Base-by-base conservation (phyloP, 2,888 invertebrate genomes). In the Pherbina coryleti region DNA sequence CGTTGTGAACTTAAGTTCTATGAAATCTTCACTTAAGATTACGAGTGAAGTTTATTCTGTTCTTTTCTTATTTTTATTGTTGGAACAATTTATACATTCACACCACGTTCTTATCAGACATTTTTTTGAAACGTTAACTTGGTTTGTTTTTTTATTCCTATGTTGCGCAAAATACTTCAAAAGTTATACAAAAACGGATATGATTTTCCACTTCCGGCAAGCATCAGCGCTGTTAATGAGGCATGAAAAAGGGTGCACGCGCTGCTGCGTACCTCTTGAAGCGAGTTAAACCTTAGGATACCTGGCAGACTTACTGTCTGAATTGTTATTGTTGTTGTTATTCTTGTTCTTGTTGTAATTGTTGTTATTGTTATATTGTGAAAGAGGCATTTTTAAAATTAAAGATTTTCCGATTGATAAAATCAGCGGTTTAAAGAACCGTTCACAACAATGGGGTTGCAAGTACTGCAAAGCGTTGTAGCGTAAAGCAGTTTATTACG, bases 171-270 rank as follows among this genome's bases (percentile, higher is more conserved):
- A 44, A 67, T 55, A 55, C 31, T 71, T 71, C 53, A 17, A n/a
- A 71, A 51, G 55, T 31, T 28, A 14, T 71, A 19, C n/a, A n/a
- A 31, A 53, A 71, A 53, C 53, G 70, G 53, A 53, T 53, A 53
- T 53, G 53, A 55, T 53, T 70, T 71, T 71, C 70, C 70, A 31
- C 53, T 71, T 71, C 55, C 70, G 70, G 53, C 28, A 28, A 31
- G 25, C 25, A 25, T 70, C 70, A 70, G 31, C 28, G 53, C 53
- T 71, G 55, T 71, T 71, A 71, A 71, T 71, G 70, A 71, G 70
- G 70, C 70, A 55, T 71, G 70, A 53, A 71, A 71, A 71, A 53
- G 28, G 70, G 53, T 71, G 31, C 34, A 34, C 70, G 53, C 70
- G 19, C 55, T 55, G 55, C n/a, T 71, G 70, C 70, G 70, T 71